phyloP scores from a whole-genome alignment of 2,888 invertebrate species.

The Criorhina ranunculi region DNA sequence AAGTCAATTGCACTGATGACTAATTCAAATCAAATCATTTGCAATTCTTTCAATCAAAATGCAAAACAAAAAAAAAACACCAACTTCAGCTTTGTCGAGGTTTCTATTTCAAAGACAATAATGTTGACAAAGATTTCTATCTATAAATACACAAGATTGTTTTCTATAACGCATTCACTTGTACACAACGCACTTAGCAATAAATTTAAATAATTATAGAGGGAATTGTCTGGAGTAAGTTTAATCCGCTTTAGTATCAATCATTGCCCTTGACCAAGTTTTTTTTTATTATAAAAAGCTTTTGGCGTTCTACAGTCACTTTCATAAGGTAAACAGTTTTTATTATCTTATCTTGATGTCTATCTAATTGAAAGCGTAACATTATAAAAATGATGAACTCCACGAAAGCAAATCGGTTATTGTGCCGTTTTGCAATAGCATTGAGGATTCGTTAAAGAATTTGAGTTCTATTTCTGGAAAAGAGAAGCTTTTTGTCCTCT shows the following conservation, averaged over 20 bases:
- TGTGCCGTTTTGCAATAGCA: not conserved
- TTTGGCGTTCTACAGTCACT: not conserved
- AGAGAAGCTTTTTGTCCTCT: too few relatives aligned
- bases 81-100: too few relatives aligned
- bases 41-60: too few relatives aligned
- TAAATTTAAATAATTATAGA: not conserved
- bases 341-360: slow-evolving; percentile 3
- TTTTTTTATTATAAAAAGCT: too few relatives aligned
- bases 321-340: not conserved
- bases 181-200: not conserved
- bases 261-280: slow-evolving; percentile 22
- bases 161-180: not conserved
- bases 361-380: slow-evolving; percentile 3
- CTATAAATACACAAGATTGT: not conserved
- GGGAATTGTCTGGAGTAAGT: not conserved
- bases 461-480: too few relatives aligned
- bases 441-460: not conserved
- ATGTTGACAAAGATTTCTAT: too few relatives aligned
- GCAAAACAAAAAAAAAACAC: too few relatives aligned
- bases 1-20: too few relatives aligned
- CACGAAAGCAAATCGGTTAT: not conserved
- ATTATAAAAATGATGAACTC: not conserved
- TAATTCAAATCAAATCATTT: too few relatives aligned
- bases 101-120: too few relatives aligned
- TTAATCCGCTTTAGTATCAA: not conserved